Conservation (phyloP, 2,888 invertebrate genomes). For the Trichopoda pennipes region DNA sequence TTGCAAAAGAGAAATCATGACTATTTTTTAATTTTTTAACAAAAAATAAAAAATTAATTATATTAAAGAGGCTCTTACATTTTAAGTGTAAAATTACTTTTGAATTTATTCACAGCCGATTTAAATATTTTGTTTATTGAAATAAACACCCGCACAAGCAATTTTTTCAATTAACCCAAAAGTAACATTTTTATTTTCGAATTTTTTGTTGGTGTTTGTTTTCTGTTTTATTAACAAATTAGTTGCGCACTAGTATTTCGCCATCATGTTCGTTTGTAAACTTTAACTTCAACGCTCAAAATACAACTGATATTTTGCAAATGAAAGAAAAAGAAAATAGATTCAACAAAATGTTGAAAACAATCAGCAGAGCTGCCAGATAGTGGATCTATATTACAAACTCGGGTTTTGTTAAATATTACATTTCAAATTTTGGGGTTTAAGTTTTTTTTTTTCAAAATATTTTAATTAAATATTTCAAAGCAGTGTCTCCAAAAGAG, state of each 20-base stretch:
- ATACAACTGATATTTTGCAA: slow-evolving; percentile 66
- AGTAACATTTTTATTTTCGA: not conserved
- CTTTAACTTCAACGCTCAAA: slow-evolving; percentile 66
- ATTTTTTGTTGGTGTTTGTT: slow-evolving; percentile 32
- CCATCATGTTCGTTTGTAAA: slow-evolving; percentile 41
- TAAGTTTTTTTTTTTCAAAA: too few species aligned
- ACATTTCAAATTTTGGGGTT: too few species aligned
- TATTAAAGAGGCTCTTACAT: slow-evolving; percentile 41
- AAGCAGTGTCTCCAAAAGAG: too few species aligned
- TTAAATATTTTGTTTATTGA: slow-evolving; percentile 6
- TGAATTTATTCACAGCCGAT: slow-evolving; percentile 29
- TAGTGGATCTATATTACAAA: too few species aligned
- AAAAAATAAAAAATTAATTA: not conserved
- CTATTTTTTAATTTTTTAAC: slow-evolving; percentile 25
- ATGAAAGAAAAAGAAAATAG: slow-evolving; percentile 66
- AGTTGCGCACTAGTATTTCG: slow-evolving; percentile 45
- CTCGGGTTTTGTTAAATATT: too few species aligned
- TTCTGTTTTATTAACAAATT: slow-evolving; percentile 23
- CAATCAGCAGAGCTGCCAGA: slow-evolving; percentile 4
- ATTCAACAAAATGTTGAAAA: slow-evolving; percentile 57
- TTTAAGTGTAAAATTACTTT: slow-evolving; percentile 3
- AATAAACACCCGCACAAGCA: slow-evolving; percentile 26
- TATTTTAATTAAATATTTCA: too few species aligned
- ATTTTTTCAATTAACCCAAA: too few species aligned
- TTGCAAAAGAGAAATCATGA: slow-evolving; percentile 58